These are phyloP conservation scores for Torymus texanus DNA, from an alignment of 2,888 invertebrate species.

Conservation along the genomic window DNA sequence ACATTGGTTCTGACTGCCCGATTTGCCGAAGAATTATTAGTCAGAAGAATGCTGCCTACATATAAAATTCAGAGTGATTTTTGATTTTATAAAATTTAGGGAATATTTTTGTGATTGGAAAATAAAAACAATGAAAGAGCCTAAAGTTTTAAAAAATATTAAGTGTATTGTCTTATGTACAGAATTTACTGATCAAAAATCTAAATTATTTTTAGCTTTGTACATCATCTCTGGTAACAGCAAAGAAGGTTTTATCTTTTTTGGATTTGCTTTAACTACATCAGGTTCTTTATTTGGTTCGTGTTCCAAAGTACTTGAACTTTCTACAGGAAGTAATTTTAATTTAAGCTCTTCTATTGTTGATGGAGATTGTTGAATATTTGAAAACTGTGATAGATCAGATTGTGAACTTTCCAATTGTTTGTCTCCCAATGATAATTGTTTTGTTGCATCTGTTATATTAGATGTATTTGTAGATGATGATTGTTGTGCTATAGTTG, in stretches of 20 bases:
- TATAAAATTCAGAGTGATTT: constrained; percentile 67
- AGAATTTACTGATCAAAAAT: constrained; percentile 45
- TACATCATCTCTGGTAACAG: constrained; percentile 55
- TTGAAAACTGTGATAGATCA: background rate
- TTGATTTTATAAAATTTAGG: constrained; percentile 46
- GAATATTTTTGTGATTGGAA: constrained; percentile 54
- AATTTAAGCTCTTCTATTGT: background rate
- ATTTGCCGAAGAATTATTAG: constrained; percentile 85
- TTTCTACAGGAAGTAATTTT: background rate
- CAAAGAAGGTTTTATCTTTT: constrained; percentile 36
- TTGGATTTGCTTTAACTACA: constrained; percentile 45
- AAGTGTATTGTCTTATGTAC: constrained; percentile 36
- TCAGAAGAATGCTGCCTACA: constrained; percentile 85
- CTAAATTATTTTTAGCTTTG: constrained; percentile 54
- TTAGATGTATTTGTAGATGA: background rate
- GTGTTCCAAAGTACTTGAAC: background rate
- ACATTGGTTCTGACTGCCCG: constrained; percentile 83
- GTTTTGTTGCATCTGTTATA: too few species aligned
- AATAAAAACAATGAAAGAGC: constrained; percentile 54
- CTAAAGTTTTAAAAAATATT: constrained; percentile 46
- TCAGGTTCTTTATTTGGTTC: constrained; percentile 20
- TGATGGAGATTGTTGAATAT: background rate
- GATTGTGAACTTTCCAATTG: background rate
- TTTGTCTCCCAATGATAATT: background rate
- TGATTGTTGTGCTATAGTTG: background rate